These are phyloP conservation scores for Sternotherus odoratus DNA, from an alignment of 2,797 vertebrate species.

Conservation along the genomic window DNA sequence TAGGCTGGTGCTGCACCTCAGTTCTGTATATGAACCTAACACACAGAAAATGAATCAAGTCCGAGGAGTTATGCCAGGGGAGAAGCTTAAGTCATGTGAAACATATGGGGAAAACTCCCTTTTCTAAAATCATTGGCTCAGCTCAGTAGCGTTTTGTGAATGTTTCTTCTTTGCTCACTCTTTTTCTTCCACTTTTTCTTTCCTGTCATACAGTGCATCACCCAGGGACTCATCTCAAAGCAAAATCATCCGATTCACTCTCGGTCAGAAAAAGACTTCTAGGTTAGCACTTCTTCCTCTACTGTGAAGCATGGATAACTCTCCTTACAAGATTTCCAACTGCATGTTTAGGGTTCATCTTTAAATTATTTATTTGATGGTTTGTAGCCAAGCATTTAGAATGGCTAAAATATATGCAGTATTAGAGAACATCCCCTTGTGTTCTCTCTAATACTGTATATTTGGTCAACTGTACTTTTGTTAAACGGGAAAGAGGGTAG, in stretches of 20 bases:
- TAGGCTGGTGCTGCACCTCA: background rate
- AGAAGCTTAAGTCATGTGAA: conserved; percentile 2
- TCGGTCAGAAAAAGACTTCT: conserved; percentile 98
- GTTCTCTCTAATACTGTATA: background rate
- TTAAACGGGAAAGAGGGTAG: conserved; percentile 1
- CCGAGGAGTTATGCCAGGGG: background rate
- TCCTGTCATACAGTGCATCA: conserved; percentile 83
- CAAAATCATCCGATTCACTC: conserved; percentile 98
- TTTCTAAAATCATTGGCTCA: conserved; percentile 1
- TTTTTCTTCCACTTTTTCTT: conserved; percentile 80
- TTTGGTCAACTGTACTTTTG: background rate
- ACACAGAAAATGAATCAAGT: background rate
- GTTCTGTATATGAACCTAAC: background rate
- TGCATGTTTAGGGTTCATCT: conserved; percentile 73
- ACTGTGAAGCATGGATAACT: conserved; percentile 79
- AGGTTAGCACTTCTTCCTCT: conserved; percentile 89
- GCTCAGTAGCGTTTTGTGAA: conserved; percentile 1
- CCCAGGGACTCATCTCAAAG: conserved; percentile 94
- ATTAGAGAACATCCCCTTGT: background rate
- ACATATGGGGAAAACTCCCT: background rate
- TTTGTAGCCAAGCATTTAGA: conserved; percentile 2
- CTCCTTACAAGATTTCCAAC: conserved; percentile 40
- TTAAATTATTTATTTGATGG: background rate
- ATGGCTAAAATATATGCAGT: background rate
- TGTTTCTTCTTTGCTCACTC: conserved; percentile 74